These are phyloP conservation scores for Hyphantria cunea DNA, from an alignment of 1,140 invertebrate species.

Conservation along the genomic window DNA sequence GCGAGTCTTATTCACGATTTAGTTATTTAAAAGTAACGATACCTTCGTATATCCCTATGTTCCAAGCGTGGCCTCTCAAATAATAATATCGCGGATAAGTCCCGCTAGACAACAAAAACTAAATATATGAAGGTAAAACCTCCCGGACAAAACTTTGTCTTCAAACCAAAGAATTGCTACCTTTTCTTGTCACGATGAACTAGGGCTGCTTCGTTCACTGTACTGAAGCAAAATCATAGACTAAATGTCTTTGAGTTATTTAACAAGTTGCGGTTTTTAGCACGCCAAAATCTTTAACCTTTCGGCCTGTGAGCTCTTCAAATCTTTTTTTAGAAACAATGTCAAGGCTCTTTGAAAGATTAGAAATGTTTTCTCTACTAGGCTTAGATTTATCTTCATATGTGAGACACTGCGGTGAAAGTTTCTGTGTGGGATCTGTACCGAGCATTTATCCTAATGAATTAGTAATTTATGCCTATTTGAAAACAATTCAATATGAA, in stretches of 20 bases:
- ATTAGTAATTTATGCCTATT: conserved; percentile 1
- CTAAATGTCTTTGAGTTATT: neutral
- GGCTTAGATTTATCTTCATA: conserved; percentile 29
- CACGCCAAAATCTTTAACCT: conserved; percentile 11
- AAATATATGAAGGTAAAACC: too few relatives aligned
- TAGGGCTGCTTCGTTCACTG: too few relatives aligned
- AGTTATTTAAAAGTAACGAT: too few relatives aligned
- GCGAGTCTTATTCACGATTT: too few relatives aligned
- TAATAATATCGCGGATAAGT: too few relatives aligned
- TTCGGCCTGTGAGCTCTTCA: conserved; percentile 3
- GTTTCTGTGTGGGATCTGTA: conserved; percentile 11
- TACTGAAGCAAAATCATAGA: neutral
- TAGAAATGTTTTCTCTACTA: conserved; percentile 21
- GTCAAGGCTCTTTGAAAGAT: conserved; percentile 28
- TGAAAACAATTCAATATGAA: neutral
- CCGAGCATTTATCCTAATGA: conserved; percentile 23
- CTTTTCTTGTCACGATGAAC: too few relatives aligned
- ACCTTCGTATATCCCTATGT: too few relatives aligned
- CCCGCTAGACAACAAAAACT: too few relatives aligned
- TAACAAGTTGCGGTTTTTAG: conserved; percentile 2
- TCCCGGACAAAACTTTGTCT: too few relatives aligned
- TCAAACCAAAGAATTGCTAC: too few relatives aligned
- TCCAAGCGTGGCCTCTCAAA: too few relatives aligned
- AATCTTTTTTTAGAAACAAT: conserved; percentile 25
- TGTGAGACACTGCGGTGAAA: conserved; percentile 13